Evolutionary conservation across 2,797 vertebrate species (phyloP).

Genomic region (Caiman crocodilus): DNA sequence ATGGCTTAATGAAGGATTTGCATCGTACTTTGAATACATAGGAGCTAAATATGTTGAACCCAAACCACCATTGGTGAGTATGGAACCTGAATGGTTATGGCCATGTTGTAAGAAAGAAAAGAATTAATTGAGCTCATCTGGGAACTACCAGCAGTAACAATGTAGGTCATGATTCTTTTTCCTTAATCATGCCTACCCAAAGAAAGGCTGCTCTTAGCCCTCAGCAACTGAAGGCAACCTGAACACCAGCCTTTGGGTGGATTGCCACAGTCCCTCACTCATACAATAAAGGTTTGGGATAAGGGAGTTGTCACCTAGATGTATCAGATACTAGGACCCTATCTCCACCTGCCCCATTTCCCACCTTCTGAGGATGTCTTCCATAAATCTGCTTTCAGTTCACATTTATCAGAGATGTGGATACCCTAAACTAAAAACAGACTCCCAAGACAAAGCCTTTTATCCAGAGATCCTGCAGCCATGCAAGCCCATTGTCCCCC

Average conservation of each 20-base stretch:
- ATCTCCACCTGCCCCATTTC: too few relatives aligned
- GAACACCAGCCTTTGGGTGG: not conserved
- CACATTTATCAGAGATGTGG: not conserved
- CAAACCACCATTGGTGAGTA: constrained; percentile 75
- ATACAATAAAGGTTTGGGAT: not conserved
- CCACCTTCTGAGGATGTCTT: not conserved
- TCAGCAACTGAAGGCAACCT: too few relatives aligned
- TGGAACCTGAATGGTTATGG: not conserved
- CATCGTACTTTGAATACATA: constrained; percentile 81
- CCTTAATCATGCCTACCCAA: too few relatives aligned
- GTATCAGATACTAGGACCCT: not conserved
- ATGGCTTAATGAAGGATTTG: constrained; percentile 86
- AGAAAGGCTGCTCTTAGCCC: too few relatives aligned
- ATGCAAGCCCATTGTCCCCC: too few relatives aligned
- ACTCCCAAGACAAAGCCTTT: not conserved
- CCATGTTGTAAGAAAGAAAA: not conserved
- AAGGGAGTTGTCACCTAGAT: not conserved
- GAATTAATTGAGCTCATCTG: not conserved
- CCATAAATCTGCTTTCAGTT: not conserved
- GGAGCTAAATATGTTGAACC: constrained; percentile 69
- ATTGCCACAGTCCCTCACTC: not conserved
- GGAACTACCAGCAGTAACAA: not conserved
- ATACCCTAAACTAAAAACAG: not conserved
- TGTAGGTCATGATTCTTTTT: not conserved
- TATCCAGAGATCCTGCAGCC: too few relatives aligned